A percentile compares a stretch with the other conserved stretches of the same genome.
These are phyloP conservation scores for Parazoanthus darwini DNA, from an alignment of 92 coral and sea anemone species.

Conservation along the genomic window DNA sequence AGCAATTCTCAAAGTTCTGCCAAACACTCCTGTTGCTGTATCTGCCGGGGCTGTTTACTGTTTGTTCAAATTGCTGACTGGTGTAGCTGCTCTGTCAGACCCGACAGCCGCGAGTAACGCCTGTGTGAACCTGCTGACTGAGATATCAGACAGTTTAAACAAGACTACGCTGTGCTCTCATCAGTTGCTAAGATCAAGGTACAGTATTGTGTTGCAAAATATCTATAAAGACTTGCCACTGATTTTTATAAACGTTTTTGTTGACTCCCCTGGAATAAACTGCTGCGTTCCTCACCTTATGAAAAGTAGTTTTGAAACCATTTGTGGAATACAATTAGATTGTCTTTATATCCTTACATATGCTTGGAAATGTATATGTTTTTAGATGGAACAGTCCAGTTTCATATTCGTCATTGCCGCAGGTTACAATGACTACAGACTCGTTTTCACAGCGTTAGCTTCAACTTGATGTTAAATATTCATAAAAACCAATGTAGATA, in stretches of 20 bases:
- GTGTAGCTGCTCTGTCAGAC: conserved; percentile 76
- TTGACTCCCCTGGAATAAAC: background rate
- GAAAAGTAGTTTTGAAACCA: too few relatives aligned
- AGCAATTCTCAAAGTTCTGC: conserved; percentile 80
- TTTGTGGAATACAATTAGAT: too few relatives aligned
- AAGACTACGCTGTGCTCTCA: conserved; percentile 64
- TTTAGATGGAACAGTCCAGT: too few relatives aligned
- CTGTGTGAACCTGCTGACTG: conserved; percentile 80
- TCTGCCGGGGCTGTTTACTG: conserved; percentile 91
- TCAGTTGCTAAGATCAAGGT: conserved; percentile 80
- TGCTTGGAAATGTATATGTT: too few relatives aligned
- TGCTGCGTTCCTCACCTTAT: background rate
- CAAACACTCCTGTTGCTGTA: conserved; percentile 59
- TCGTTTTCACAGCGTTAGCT: too few relatives aligned
- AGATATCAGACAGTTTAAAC: conserved; percentile 69
- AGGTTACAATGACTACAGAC: too few relatives aligned
- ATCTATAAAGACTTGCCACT: background rate
- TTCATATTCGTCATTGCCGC: too few relatives aligned
- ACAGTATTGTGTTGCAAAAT: background rate
- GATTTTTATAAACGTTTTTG: too few relatives aligned
- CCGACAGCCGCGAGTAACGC: conserved; percentile 58
- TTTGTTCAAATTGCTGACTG: conserved; percentile 80
- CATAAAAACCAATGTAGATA: too few relatives aligned
- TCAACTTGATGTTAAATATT: too few relatives aligned
- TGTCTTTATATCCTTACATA: too few relatives aligned